Conservation (phyloP, 2,888 invertebrate genomes). For the Drosophila borborema region DNA sequence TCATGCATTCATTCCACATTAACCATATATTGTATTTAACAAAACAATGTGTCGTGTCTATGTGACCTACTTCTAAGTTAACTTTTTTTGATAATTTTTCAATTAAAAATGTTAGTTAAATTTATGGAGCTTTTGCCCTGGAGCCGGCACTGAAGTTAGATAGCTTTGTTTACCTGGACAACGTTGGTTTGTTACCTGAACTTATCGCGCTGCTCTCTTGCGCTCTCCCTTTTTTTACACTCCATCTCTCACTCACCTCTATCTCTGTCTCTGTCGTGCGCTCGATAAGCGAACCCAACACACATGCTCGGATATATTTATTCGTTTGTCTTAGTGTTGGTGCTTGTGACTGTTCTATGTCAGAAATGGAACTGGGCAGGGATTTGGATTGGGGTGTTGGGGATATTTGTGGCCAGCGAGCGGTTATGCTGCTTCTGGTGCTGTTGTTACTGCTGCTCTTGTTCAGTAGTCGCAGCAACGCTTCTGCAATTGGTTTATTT, state of each 20-base stretch:
- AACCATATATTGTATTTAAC: neutral
- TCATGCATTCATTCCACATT: neutral
- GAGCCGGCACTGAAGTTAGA: constrained; percentile 32
- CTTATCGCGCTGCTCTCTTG: constrained; percentile 57
- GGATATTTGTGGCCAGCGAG: neutral
- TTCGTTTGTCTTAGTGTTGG: constrained; percentile 23
- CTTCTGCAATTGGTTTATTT: constrained; percentile 45
- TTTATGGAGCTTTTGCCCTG: constrained; percentile 10
- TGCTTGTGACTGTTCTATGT: constrained; percentile 42
- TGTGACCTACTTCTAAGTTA: neutral
- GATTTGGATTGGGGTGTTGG: constrained; percentile 5
- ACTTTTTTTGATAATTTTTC: neutral
- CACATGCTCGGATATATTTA: neutral
- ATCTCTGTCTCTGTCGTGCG: neutral
- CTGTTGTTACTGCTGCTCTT: constrained; percentile 12
- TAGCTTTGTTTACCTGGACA: constrained; percentile 67
- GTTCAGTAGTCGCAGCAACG: constrained; percentile 50
- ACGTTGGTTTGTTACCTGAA: constrained; percentile 60
- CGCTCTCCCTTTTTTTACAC: neutral
- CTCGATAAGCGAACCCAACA: constrained; percentile 59
- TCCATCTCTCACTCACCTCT: neutral
- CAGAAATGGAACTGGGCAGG: constrained; percentile 7
- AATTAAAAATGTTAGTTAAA: neutral
- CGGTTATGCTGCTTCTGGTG: neutral
- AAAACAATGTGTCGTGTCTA: neutral